These are phyloP conservation scores for Hydrozoanthus tunicans DNA, from an alignment of 64 coral and sea anemone genomes.

Conservation along the genomic window DNA sequence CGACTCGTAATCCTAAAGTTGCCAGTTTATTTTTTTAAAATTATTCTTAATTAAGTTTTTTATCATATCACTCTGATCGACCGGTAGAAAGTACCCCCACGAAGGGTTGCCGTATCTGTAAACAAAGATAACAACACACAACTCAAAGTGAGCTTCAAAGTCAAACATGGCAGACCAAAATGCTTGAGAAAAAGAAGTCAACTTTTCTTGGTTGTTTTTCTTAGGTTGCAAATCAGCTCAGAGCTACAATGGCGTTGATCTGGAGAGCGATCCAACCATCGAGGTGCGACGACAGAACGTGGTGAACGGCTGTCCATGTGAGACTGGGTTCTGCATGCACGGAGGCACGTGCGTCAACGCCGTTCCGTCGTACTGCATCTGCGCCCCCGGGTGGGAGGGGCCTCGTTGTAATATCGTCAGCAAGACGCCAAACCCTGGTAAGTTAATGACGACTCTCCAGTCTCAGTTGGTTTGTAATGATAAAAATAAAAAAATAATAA, in stretches of 20 bases:
- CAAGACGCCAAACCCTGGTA: conserved; percentile 59
- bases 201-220: neutral
- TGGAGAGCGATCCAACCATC: conserved; percentile 78
- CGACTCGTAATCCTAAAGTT: no score
- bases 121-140: no score
- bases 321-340: conserved; percentile 46
- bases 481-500: no score
- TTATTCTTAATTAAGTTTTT: no score
- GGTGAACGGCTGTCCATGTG: conserved; percentile 85
- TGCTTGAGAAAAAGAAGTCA: no score
- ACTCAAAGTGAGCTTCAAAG: no score
- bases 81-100: no score
- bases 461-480: neutral
- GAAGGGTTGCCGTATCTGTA: no score
- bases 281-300: conserved; percentile 80
- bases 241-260: conserved; percentile 82
- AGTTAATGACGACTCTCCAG: neutral
- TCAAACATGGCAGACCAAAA: no score
- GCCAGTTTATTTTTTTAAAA: no score
- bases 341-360: conserved; percentile 80
- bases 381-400: conserved; percentile 78
- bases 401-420: conserved; percentile 37
- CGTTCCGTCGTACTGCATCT: conserved; percentile 65
- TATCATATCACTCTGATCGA: no score
- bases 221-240: conserved; percentile 80